Evolutionary conservation across 2,888 invertebrate species (phyloP), one percentile per base, ranked within the genome.

Genomic region (Amblyjoppa proteus): DNA sequence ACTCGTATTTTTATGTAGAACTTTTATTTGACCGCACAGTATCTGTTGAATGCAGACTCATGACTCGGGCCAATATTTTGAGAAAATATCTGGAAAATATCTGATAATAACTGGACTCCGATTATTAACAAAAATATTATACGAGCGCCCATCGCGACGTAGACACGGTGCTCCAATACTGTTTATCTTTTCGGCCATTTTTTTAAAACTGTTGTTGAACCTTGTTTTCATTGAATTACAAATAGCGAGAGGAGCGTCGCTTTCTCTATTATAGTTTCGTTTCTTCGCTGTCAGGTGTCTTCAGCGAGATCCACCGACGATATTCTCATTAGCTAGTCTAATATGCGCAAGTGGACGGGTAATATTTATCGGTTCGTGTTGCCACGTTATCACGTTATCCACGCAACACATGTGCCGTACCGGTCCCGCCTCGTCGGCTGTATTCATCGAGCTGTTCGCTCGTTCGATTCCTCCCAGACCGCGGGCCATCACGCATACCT

Each of bases 61-160:
- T 86, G 87, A 86, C 78, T 87, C 85, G 87, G 74, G 9, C 77
- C 87, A 87, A 87, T 77, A 80, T 38, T 89, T 85, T 31, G 75
- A 84, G 89, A 89, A 89, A 85, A 82, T 64, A 69, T 66, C 7
- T 74, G 81, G 85, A 88, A 85, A 81, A 88, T 9, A 34, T 34
- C 6, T 34, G 6, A 41, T 2, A 41, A 41, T 41, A 56, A 25
- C 25, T 25, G 9, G 56, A 25, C 74, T 45, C 81, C 61, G 87
- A 88, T 89, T 53, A 89, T 76, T 25, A 49, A 49, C 11, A 77
- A 66, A 49, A 56, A 75, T 58, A 61, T 74, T 45, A 28, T 41
- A 45, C 13, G 45, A 74, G 58, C 16, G 16, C 11, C 25, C 5
- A 28, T 1, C 20, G 28, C 61, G 13, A 11, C 3, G 28, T 28